phyloP scores from a whole-genome alignment of 2,888 invertebrate genomes.

The Sinohyriopsis cumingii region DNA sequence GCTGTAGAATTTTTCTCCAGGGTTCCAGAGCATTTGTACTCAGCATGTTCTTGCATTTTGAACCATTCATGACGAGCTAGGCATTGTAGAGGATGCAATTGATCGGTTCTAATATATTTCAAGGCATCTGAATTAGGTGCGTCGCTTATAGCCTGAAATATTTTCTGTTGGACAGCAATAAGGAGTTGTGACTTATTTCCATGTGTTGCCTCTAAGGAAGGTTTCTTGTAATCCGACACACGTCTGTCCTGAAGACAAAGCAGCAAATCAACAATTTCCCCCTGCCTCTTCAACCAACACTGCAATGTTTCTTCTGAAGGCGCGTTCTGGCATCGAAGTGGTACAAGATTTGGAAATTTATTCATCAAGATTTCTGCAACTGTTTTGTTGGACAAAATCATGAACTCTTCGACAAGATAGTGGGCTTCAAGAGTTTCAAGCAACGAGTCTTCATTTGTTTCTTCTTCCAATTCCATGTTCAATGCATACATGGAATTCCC shows the following conservation, averaged over 20 bases:
- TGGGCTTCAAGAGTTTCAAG: conserved; percentile 24
- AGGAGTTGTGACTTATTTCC: not conserved
- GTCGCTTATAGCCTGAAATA: too few relatives aligned
- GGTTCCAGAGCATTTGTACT: conserved; percentile 31
- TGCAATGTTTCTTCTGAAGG: conserved; percentile 19
- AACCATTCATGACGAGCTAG: conserved; percentile 39
- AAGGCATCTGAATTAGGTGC: not conserved
- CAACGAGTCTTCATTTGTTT: conserved; percentile 10
- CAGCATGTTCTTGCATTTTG: conserved; percentile 33
- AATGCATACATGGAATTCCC: conserved; percentile 21
- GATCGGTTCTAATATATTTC: conserved; percentile 30
- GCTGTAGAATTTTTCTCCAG: not conserved
- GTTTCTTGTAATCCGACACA: not conserved
- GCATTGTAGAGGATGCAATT: conserved; percentile 34
- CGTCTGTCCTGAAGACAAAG: conserved; percentile 24
- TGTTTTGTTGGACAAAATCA: conserved; percentile 32
- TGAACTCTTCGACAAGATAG: conserved; percentile 39
- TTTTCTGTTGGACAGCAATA: too few relatives aligned
- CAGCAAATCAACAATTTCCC: conserved; percentile 15
- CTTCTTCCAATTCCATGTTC: conserved; percentile 28
- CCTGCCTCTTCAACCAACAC: conserved; percentile 24
- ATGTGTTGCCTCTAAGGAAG: not conserved
- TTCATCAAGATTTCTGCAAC: conserved; percentile 24
- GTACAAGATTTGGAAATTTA: conserved; percentile 13
- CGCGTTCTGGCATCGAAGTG: conserved; percentile 31